Evolutionary conservation across 2,888 invertebrate species (phyloP).

Genomic region (Tenthredo mesomela): DNA sequence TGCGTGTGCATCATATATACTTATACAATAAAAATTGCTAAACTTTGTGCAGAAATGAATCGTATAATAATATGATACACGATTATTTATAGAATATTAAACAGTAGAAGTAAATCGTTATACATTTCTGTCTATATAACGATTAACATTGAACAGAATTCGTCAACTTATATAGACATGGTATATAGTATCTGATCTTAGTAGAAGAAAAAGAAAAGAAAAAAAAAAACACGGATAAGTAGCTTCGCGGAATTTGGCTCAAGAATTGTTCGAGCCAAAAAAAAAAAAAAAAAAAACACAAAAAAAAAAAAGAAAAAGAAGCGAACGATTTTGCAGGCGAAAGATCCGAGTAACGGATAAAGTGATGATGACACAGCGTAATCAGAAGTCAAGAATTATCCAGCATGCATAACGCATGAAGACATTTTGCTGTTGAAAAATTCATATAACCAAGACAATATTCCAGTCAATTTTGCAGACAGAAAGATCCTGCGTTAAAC

Average conservation of each 20-base stretch:
- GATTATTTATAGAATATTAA: conserved; percentile 30
- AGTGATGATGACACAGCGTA: conserved; percentile 68
- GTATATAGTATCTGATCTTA: background rate
- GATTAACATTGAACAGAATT: background rate
- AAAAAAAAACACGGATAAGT: background rate
- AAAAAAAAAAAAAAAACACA: background rate
- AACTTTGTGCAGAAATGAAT: background rate
- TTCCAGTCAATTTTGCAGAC: conserved; percentile 18
- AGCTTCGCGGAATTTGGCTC: background rate
- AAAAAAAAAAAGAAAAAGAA: background rate
- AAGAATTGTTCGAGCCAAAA: background rate
- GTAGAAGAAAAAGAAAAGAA: background rate
- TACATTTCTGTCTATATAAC: background rate
- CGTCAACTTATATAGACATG: background rate
- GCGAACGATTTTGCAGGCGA: conserved; percentile 51
- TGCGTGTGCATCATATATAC: background rate
- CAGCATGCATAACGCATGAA: conserved; percentile 66
- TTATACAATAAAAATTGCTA: background rate
- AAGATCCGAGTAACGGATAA: conserved; percentile 62
- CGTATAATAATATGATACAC: background rate
- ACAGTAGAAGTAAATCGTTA: background rate
- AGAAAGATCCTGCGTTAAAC: background rate
- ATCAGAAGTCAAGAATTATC: conserved; percentile 71
- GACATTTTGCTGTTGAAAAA: conserved; percentile 63
- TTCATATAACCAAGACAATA: conserved; percentile 60